phyloP scores from a whole-genome alignment of 2,113 vertebrate species.

The Phoenicopterus ruber region DNA sequence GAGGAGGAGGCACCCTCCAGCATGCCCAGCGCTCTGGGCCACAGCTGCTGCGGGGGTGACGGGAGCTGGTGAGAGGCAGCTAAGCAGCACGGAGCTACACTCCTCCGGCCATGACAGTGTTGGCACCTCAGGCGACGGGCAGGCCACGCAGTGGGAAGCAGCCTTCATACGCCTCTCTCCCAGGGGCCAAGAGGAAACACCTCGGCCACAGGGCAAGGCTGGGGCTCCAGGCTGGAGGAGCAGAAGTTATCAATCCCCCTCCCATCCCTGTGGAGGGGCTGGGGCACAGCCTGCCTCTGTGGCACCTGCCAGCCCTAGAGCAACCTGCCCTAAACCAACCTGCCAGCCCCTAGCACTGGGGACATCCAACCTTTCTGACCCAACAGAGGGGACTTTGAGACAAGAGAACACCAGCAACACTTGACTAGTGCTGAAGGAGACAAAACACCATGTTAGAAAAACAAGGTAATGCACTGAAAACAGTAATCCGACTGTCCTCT shows the following conservation, averaged over 20 bases:
- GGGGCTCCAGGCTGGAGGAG: not conserved
- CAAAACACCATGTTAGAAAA: not conserved
- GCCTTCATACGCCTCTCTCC: accelerated
- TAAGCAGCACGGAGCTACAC: not conserved
- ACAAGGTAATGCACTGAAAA: not conserved
- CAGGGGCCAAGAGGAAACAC: accelerated
- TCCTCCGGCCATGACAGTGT: not conserved
- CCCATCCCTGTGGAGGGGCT: not conserved
- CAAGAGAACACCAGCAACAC: not conserved
- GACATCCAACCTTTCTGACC: not conserved
- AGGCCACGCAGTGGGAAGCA: not conserved
- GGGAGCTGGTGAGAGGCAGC: not conserved
- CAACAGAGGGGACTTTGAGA: accelerated
- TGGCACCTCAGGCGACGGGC: not conserved
- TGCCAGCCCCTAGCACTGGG: too few relatives aligned
- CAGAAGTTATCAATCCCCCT: not conserved
- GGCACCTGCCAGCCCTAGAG: not conserved
- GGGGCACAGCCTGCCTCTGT: not conserved
- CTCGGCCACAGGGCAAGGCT: not conserved
- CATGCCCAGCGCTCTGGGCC: not conserved
- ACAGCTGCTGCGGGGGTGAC: not conserved
- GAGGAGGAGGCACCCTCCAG: not conserved
- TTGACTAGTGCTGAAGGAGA: not conserved
- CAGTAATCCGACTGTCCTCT: not conserved
- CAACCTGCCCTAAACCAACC: not conserved